Evolutionary conservation across 1,140 invertebrate species (phyloP).

Genomic region (Magallana angulata): DNA sequence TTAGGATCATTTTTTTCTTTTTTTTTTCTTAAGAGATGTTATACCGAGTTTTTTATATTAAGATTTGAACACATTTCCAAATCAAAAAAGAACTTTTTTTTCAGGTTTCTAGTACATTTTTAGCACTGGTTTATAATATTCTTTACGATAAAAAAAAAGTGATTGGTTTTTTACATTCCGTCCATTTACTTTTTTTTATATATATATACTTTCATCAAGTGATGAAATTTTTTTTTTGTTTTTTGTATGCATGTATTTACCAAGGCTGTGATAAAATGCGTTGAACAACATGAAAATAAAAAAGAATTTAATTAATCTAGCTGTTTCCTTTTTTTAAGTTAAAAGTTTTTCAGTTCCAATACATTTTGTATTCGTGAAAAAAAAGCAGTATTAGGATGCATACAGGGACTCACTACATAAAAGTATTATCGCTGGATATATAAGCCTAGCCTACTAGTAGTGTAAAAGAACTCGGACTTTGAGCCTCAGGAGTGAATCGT

Average conservation of each 20-base stretch:
- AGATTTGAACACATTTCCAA: constrained; percentile 4
- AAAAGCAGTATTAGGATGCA: constrained; percentile 29
- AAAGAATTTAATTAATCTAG: too few species aligned
- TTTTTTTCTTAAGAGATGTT: not conserved
- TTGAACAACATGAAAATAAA: not conserved
- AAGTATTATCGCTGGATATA: not conserved
- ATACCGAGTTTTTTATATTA: not conserved
- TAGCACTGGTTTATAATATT: constrained; percentile 13
- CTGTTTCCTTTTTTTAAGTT: too few species aligned
- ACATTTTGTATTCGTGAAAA: too few species aligned
- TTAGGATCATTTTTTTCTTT: not conserved
- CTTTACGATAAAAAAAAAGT: not conserved
- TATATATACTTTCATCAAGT: not conserved
- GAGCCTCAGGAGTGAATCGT: constrained; percentile 17
- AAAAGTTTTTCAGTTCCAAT: too few species aligned
- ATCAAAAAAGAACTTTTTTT: not conserved
- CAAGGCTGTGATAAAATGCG: constrained; percentile 7
- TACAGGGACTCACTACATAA: not conserved
- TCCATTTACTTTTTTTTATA: not conserved
- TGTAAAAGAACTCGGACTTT: constrained; percentile 16
- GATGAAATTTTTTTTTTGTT: not conserved
- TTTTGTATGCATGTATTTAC: constrained; percentile 11
- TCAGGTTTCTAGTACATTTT: not conserved
- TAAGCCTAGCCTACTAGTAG: not conserved
- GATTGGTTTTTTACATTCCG: not conserved